Evolutionary conservation across 2,113 vertebrate genomes (phyloP).

Genomic region (Lethenteron camtschaticum): DNA sequence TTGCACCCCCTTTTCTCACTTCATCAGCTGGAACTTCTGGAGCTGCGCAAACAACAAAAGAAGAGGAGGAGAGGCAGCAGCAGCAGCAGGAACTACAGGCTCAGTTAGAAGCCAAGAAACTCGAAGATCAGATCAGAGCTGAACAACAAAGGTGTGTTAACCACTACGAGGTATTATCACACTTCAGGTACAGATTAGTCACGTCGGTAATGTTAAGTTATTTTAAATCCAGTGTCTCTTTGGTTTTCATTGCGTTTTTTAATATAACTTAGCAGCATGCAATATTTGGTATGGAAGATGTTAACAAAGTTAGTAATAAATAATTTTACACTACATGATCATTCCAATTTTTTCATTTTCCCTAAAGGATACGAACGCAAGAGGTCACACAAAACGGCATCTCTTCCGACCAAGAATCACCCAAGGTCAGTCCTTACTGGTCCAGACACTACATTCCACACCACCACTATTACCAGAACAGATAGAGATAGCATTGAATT

Average conservation of each 20-base stretch:
- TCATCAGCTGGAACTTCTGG: conserved; percentile 59
- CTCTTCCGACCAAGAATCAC: conserved; percentile 64
- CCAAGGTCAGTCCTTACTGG: conserved; percentile 52
- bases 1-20: neutral
- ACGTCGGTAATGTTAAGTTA: too few relatives aligned
- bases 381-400: conserved; percentile 64
- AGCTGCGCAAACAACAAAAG: conserved; percentile 78
- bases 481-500: too few relatives aligned
- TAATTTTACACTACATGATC: neutral
- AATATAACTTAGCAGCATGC: too few relatives aligned
- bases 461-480: neutral
- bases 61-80: conserved; percentile 50
- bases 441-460: neutral
- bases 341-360: conserved; percentile 12
- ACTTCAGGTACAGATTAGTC: too few relatives aligned
- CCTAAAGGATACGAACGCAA: conserved; percentile 40
- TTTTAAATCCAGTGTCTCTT: too few relatives aligned
- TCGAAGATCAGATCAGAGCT: too few relatives aligned
- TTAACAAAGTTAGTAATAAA: neutral
- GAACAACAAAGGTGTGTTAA: too few relatives aligned
- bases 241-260: too few relatives aligned
- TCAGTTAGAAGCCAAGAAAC: neutral
- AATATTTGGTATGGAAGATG: neutral
- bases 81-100: neutral
- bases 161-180: too few relatives aligned